phyloP scores from a whole-genome alignment of 2,113 vertebrate species.

The Myiagra hebetior region DNA sequence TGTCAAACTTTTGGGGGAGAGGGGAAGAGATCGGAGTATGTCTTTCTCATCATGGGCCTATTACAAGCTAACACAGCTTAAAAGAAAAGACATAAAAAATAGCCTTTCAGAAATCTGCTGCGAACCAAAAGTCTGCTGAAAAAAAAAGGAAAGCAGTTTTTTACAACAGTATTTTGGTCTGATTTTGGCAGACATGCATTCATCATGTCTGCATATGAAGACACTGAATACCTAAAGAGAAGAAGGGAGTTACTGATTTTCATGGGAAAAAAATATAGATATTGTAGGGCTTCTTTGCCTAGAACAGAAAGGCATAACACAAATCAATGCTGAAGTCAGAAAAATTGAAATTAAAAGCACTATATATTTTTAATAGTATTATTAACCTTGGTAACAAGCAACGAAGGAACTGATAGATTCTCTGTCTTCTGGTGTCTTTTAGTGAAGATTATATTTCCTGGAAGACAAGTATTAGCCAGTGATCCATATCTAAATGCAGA shows the following conservation, averaged over 20 bases:
- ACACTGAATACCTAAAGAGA: not conserved
- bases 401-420: not conserved
- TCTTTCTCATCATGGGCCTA: not conserved
- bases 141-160: not conserved
- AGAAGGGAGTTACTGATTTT: not conserved
- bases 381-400: not conserved
- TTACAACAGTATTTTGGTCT: not conserved
- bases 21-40: not conserved
- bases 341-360: not conserved
- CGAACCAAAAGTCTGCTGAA: not conserved
- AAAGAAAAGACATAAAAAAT: not conserved
- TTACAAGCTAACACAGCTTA: not conserved
- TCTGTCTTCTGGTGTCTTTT: not conserved
- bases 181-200: not conserved
- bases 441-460: not conserved
- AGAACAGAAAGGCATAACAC: not conserved
- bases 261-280: not conserved
- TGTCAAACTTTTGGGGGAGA: not conserved
- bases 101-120: not conserved
- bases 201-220: not conserved
- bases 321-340: not conserved
- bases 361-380: not conserved
- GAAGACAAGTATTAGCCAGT: not conserved
- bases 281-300: not conserved
- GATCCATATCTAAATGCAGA: not conserved